phyloP scores from a whole-genome alignment of 2,797 vertebrate genomes.

The Notoglanidium macrostoma region DNA sequence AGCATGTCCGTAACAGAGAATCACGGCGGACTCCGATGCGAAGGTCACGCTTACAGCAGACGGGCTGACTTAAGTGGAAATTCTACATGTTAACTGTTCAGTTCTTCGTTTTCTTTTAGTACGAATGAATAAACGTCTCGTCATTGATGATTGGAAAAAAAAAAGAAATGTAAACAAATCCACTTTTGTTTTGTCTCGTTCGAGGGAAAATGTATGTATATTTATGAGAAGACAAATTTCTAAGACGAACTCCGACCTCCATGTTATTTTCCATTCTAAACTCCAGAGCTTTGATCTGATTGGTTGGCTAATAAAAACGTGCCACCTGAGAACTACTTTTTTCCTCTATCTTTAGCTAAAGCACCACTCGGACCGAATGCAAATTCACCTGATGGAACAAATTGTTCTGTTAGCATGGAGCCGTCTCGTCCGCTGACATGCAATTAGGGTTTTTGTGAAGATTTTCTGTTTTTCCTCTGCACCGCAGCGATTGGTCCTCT shows the following conservation, averaged over 20 bases:
- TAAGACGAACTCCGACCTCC: background rate
- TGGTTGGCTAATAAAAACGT: background rate
- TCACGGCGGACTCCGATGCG: background rate
- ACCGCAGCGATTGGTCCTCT: background rate
- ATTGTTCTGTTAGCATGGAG: background rate
- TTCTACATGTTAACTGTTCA: background rate
- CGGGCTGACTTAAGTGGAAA: too few species aligned
- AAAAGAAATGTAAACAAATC: background rate
- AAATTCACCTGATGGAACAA: background rate
- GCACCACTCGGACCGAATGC: background rate
- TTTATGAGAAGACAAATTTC: too few species aligned
- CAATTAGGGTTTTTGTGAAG: background rate
- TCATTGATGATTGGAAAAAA: background rate
- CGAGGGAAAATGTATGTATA: background rate
- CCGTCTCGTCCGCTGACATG: background rate
- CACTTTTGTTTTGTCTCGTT: background rate
- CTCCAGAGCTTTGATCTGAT: background rate
- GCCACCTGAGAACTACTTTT: background rate
- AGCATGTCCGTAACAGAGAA: background rate
- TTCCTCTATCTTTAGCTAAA: background rate
- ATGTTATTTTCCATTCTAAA: background rate
- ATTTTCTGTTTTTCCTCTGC: background rate
- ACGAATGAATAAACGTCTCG: background rate
- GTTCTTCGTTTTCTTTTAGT: background rate
- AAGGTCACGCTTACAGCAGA: background rate